Conservation (phyloP, 2,113 vertebrate genomes). For the Ceyx margarethae region DNA sequence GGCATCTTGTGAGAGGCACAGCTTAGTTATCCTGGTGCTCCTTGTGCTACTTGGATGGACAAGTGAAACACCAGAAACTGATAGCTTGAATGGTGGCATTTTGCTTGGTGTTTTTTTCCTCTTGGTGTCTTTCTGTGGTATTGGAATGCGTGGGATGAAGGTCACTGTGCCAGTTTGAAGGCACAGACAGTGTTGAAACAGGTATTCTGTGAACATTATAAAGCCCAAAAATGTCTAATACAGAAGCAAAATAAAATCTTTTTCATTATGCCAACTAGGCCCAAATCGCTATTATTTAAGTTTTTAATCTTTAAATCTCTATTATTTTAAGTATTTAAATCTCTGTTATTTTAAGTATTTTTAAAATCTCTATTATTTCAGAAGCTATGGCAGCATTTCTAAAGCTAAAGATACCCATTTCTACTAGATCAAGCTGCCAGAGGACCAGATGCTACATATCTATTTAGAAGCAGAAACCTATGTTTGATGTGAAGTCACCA, state of each 20-base stretch:
- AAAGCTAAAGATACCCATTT: neutral
- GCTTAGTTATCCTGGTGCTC: neutral
- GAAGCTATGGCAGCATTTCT: neutral
- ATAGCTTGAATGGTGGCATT: neutral
- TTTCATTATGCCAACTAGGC: neutral
- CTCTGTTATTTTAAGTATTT: no score
- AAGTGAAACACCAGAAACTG: neutral
- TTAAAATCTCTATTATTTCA: neutral
- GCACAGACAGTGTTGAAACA: neutral
- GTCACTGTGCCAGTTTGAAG: neutral
- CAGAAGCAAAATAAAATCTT: neutral
- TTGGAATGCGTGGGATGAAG: neutral
- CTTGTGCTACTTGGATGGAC: neutral
- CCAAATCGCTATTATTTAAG: neutral
- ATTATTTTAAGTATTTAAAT: no score
- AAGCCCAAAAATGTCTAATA: neutral
- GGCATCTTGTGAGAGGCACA: neutral
- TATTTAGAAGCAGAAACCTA: neutral
- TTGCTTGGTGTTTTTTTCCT: neutral
- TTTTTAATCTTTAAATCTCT: no score
- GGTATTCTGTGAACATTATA: neutral
- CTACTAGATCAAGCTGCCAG: neutral
- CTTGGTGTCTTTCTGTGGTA: neutral
- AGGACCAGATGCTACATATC: constrained; percentile 1
- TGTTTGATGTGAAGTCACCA: neutral